Percentiles rank a stretch among this genome's conserved stretches.
phyloP scores from a whole-genome alignment of 2,113 vertebrate species.

The Lipophrys pholis region DNA sequence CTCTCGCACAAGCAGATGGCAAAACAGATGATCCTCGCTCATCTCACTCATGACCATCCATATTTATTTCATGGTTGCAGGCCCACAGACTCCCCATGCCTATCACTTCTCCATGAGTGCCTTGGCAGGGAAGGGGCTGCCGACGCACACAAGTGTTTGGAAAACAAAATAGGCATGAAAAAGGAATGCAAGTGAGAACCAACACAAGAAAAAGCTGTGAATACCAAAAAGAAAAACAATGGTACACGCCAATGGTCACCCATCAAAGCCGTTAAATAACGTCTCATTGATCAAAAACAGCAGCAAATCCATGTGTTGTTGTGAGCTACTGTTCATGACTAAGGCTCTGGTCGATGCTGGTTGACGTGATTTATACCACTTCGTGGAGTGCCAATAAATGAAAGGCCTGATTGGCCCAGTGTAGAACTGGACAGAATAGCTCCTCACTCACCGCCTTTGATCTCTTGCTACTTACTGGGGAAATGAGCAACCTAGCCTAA shows the following conservation, averaged over 20 bases:
- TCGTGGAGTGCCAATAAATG: constrained; percentile 81
- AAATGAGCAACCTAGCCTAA: constrained; percentile 67
- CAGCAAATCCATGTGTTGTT: constrained; percentile 85
- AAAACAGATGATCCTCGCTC: constrained; percentile 86
- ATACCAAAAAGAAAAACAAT: constrained; percentile 68
- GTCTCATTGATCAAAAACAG: constrained; percentile 83
- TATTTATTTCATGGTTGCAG: constrained; percentile 88
- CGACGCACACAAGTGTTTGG: constrained; percentile 78
- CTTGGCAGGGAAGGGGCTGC: constrained; percentile 72
- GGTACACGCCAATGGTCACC: constrained; percentile 47
- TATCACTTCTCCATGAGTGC: constrained; percentile 79
- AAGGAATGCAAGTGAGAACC: constrained; percentile 63
- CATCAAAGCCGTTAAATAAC: constrained; percentile 81
- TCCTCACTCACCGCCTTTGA: constrained; percentile 76
- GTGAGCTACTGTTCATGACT: constrained; percentile 81
- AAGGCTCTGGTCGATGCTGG: constrained; percentile 78
- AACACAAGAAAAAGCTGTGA: constrained; percentile 60
- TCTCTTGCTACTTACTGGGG: constrained; percentile 64
- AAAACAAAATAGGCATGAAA: constrained; percentile 77
- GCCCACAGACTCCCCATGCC: constrained; percentile 78
- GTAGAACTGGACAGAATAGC: constrained; percentile 66
- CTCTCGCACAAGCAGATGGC: constrained; percentile 84
- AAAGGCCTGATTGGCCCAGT: constrained; percentile 78
- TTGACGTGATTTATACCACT: constrained; percentile 82
- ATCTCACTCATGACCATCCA: constrained; percentile 84